Conservation (phyloP, 2,888 invertebrate species). For the Tipula unca region DNA sequence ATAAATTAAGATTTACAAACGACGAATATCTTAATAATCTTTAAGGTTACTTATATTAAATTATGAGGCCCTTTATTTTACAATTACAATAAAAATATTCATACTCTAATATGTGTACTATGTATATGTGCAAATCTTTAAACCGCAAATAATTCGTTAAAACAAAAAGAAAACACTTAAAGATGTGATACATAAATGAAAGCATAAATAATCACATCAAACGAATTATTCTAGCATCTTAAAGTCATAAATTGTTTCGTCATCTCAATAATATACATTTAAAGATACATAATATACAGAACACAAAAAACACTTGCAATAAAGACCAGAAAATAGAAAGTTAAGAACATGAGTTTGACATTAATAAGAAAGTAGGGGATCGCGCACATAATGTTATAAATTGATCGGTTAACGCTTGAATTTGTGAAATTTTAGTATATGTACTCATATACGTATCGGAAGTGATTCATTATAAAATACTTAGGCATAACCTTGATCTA, state of each 20-base stretch:
- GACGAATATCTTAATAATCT: no score
- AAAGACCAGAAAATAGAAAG: neutral
- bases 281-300: neutral
- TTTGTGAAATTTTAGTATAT: neutral
- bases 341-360: conserved; percentile 8
- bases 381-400: neutral
- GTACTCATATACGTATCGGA: neutral
- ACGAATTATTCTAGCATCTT: neutral
- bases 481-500: no score
- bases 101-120: no score
- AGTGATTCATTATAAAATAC: neutral
- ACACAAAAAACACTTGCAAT: neutral
- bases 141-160: neutral
- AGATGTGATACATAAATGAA: neutral
- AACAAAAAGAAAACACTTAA: neutral
- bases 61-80: no score
- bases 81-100: neutral
- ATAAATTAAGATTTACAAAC: no score
- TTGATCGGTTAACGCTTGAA: neutral
- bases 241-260: neutral
- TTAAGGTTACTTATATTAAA: no score
- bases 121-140: neutral
- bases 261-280: neutral
- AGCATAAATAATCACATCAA: neutral
- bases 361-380: neutral